Conservation (phyloP, 2,888 invertebrate genomes). For the Acronicta psi region DNA sequence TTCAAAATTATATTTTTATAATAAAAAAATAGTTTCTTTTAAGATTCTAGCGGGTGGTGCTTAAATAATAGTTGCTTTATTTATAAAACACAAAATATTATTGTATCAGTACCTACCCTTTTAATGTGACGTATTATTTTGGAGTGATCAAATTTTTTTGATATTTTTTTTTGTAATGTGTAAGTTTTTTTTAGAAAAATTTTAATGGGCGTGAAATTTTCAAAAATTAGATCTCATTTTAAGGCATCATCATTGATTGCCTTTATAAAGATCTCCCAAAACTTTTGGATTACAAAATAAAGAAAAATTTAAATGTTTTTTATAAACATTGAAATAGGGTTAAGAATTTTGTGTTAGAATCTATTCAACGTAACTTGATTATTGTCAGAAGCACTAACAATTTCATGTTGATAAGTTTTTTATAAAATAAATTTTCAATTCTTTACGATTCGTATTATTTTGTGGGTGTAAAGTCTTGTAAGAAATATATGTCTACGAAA, state of each 20-base stretch:
- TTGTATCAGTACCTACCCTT: constrained; percentile 75
- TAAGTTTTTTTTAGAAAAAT: constrained; percentile 71
- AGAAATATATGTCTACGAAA: constrained; percentile 77
- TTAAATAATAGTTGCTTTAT: constrained; percentile 75
- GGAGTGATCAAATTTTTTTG: constrained; percentile 73
- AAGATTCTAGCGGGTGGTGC: constrained; percentile 83
- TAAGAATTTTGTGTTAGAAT: constrained; percentile 63
- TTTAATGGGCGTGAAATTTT: constrained; percentile 75
- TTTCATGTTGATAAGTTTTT: constrained; percentile 74
- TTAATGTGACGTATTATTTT: constrained; percentile 81
- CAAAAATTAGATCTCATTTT: constrained; percentile 86
- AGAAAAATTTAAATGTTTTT: constrained; percentile 64
- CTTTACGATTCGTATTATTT: constrained; percentile 75
- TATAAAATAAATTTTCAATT: constrained; percentile 77
- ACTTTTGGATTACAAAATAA: constrained; percentile 73
- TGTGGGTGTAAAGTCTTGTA: constrained; percentile 74
- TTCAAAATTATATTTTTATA: constrained; percentile 77
- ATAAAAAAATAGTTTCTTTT: constrained; percentile 62
- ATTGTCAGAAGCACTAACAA: constrained; percentile 77
- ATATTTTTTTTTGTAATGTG: constrained; percentile 62
- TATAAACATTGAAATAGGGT: constrained; percentile 73
- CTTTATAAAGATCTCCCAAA: constrained; percentile 82
- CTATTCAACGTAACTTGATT: constrained; percentile 66
- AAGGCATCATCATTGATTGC: constrained; percentile 72
- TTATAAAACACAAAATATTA: constrained; percentile 62